Conservation (phyloP, 2,797 vertebrate genomes). For the Sebastes matsubarae region DNA sequence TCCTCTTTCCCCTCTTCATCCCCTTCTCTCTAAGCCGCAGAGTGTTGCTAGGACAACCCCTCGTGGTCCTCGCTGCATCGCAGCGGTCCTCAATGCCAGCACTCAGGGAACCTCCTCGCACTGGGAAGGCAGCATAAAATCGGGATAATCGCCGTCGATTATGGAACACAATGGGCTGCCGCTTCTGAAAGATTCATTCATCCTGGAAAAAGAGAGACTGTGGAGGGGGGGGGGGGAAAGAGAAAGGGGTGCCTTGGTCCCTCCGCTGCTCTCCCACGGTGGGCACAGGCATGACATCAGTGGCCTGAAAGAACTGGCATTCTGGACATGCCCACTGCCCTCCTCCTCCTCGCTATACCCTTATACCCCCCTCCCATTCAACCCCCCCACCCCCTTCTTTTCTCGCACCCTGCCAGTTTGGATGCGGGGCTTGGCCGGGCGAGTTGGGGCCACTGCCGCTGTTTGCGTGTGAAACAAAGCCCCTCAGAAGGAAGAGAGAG, state of each 20-base stretch:
- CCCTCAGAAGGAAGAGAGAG: constrained; percentile 82
- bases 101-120: constrained; percentile 79
- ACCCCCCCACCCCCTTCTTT: constrained; percentile 46
- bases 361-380: constrained; percentile 43
- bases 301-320: constrained; percentile 81
- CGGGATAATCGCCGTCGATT: constrained; percentile 86
- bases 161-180: constrained; percentile 81
- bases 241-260: constrained; percentile 72
- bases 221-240: constrained; percentile 51
- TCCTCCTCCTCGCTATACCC: constrained; percentile 52
- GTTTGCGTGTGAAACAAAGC: constrained; percentile 85
- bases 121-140: constrained; percentile 86
- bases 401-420: constrained; percentile 79
- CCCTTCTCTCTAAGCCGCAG: constrained; percentile 68
- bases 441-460: constrained; percentile 81
- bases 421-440: constrained; percentile 76
- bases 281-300: constrained; percentile 88
- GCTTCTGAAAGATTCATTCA: constrained; percentile 88
- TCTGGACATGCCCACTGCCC: constrained; percentile 76
- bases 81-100: constrained; percentile 76
- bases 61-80: constrained; percentile 74
- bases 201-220: constrained; percentile 80
- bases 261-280: constrained; percentile 86
- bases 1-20: constrained; percentile 68
- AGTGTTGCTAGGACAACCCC: constrained; percentile 85